These are phyloP conservation scores for Pseudomugil gertrudae DNA, from an alignment of 2,797 vertebrate genomes.

Conservation along the genomic window DNA sequence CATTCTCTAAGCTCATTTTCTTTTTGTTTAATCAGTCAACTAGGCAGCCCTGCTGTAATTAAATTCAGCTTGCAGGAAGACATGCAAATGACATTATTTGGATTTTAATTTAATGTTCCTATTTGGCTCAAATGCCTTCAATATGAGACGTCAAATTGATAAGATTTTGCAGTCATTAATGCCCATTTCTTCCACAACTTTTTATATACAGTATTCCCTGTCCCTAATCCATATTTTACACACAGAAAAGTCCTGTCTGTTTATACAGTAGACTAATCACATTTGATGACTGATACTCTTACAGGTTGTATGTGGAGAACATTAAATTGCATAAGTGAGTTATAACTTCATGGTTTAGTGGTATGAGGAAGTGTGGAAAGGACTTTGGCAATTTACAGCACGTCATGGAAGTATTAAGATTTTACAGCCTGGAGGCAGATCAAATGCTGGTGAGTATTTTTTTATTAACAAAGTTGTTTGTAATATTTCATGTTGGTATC, in stretches of 20 bases:
- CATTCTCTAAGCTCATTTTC: conserved; percentile 31
- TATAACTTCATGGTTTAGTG: background rate
- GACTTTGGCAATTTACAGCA: conserved; percentile 1
- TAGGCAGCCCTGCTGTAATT: conserved; percentile 41
- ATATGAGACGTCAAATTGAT: background rate
- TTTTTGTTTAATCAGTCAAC: conserved; percentile 25
- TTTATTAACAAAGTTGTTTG: no score
- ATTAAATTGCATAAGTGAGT: background rate
- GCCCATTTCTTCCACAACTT: background rate
- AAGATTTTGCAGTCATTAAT: background rate
- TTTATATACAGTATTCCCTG: conserved; percentile 24
- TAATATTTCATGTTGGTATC: no score
- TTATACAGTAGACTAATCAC: conserved; percentile 2
- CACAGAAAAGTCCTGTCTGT: background rate
- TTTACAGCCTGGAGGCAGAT: background rate
- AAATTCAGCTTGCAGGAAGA: conserved; percentile 18
- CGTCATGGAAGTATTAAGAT: background rate
- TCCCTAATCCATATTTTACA: conserved; percentile 45
- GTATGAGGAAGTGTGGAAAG: background rate
- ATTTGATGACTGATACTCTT: background rate
- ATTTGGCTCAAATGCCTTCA: background rate
- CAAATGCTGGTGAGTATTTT: no score
- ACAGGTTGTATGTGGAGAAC: background rate
- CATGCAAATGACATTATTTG: conserved; percentile 11
- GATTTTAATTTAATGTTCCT: background rate